A percentile compares a stretch with the other conserved stretches of the same genome.
phyloP scores from a whole-genome alignment of 2,113 vertebrate genomes.

The Rhizomys pruinosus region DNA sequence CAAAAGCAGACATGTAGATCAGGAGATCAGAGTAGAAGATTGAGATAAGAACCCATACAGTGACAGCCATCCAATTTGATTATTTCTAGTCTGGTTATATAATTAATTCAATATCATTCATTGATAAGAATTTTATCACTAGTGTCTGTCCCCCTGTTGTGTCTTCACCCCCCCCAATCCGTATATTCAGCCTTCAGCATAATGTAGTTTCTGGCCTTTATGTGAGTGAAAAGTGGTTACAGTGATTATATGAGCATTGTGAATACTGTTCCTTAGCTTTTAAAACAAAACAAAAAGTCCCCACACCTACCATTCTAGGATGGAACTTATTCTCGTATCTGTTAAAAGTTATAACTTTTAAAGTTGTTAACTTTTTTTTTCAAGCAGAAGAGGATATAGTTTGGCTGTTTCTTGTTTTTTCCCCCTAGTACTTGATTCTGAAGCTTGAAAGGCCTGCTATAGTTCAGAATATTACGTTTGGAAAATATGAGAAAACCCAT shows the following conservation, averaged over 20 bases:
- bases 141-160: neutral
- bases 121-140: neutral
- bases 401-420: conserved; percentile 59
- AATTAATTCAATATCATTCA: conserved; percentile 22
- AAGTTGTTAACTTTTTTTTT: conserved; percentile 45
- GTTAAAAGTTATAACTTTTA: conserved; percentile 20
- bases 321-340: neutral
- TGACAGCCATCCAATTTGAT: neutral
- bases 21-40: neutral
- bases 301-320: neutral
- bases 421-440: conserved; percentile 94
- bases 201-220: neutral
- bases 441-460: conserved; percentile 98
- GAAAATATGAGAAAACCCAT: conserved; percentile 99
- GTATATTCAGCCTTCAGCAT: neutral
- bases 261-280: conserved; percentile 9
- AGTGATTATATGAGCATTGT: neutral
- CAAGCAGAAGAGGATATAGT: conserved; percentile 45
- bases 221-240: neutral
- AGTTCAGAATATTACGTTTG: conserved; percentile 98
- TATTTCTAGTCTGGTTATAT: conserved; percentile 20
- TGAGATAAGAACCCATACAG: neutral
- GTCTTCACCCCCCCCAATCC: too few relatives aligned
- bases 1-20: neutral
- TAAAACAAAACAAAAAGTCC: neutral